These are phyloP conservation scores for Sorex fumeus DNA, from an alignment of 2,113 vertebrate genomes.

Conservation along the genomic window DNA sequence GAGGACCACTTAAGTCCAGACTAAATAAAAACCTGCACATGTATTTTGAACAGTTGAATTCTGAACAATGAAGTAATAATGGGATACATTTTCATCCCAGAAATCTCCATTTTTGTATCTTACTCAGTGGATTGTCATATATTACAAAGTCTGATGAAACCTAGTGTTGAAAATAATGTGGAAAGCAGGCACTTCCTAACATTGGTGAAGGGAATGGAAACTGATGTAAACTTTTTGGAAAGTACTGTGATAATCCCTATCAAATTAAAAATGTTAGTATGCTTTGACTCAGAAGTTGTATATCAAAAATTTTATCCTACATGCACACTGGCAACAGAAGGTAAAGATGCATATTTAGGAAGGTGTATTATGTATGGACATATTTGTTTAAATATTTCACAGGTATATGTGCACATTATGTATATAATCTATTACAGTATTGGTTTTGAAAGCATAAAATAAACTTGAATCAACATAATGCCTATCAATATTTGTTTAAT, in stretches of 20 bases:
- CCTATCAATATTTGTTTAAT: background rate
- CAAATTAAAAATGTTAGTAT: constrained; percentile 18
- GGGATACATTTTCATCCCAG: background rate
- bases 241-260: constrained; percentile 23
- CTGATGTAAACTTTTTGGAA: background rate
- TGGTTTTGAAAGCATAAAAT: constrained; percentile 37
- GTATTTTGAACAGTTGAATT: background rate
- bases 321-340: constrained; percentile 9
- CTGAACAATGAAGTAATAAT: constrained; percentile 6
- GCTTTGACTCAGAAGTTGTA: background rate
- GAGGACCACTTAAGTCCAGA: background rate
- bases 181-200: background rate
- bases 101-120: constrained; percentile 27
- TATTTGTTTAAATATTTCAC: background rate
- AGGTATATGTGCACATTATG: background rate
- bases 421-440: constrained; percentile 1
- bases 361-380: background rate
- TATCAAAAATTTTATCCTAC: constrained; percentile 44
- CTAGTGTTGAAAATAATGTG: constrained; percentile 18
- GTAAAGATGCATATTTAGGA: constrained; percentile 16
- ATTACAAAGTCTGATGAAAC: constrained; percentile 52
- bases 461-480: constrained; percentile 32
- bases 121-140: background rate
- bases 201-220: background rate
- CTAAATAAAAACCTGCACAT: background rate